Evolutionary conservation across 1,140 invertebrate genomes (phyloP), one percentile per base, ranked within the genome.

Genomic region (Drosophila bocqueti): DNA sequence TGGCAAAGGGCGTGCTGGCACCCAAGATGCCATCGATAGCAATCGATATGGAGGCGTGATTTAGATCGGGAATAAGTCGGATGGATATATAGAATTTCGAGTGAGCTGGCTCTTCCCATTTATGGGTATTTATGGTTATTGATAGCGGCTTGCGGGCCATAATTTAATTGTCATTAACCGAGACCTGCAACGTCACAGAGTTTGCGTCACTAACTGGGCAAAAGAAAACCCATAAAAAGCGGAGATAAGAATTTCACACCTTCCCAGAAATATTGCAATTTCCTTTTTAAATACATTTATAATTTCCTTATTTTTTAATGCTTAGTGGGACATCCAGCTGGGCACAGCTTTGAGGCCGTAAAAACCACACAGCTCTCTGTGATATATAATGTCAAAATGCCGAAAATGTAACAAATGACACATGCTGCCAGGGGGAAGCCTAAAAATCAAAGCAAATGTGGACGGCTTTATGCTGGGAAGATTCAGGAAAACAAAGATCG

Each of bases 311-410:
- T 34, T 50, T 46, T 47, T 47, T 38, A 31, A 50, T 16, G 31
- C n/a, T 16, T n/a, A 6, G 24, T 24, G 24, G 2, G 15, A 31
- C 62, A 21, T 63, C 69, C 83, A 86, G 60, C 75, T 75, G 78
- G 36, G 65, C 47, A 34, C 74, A 76, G 72, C 61, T 43, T 47
- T 49, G 15, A 16, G 52, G 40, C 16, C 45, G 8, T 63, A 63
- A 63, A 71, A 55, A 43, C 57, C 52, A 78, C 26, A 29, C 5
- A 3, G 40, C 54, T 64, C 40, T 62, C 21, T n/a, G 29, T 86
- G 76, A 86, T 79, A 52, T 66, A 72, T 73, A 60, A 52, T 83
- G 76, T 83, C 83, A 83, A 64, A 83, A 63, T 59, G 46, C 11
- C 26, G 26, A 58, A 58, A 72, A 66, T 66, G 52, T 79, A 83